Percentiles rank a stretch among this genome's conserved stretches.
Conservation (phyloP, 2,888 invertebrate genomes). For the Drosophila monieri region DNA sequence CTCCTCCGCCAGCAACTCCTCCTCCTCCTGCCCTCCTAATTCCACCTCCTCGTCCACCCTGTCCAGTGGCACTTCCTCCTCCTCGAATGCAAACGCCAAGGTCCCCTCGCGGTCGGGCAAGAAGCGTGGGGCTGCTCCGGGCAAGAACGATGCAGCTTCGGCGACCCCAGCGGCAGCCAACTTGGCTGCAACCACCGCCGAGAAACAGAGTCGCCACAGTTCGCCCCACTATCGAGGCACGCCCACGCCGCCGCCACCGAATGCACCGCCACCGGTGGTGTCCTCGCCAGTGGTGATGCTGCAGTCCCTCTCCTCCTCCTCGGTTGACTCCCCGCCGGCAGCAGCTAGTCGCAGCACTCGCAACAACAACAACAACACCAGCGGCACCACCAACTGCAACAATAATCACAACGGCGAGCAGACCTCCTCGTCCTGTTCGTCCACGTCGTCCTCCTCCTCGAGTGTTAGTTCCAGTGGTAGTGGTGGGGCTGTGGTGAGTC, state of each 20-base stretch:
- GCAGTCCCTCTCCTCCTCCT: slow-evolving; percentile 65
- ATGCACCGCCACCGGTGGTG: slow-evolving; percentile 57
- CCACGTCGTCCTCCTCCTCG: slow-evolving; percentile 58
- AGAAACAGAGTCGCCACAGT: slow-evolving; percentile 53
- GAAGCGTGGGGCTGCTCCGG: slow-evolving; percentile 80
- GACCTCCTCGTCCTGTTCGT: slow-evolving; percentile 55
- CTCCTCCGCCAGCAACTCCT: slow-evolving; percentile 19
- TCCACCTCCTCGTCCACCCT: slow-evolving; percentile 12
- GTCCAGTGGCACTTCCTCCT: slow-evolving; percentile 11
- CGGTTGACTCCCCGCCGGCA: slow-evolving; percentile 58
- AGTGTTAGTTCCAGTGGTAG: slow-evolving; percentile 31
- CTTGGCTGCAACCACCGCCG: slow-evolving; percentile 23
- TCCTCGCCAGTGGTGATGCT: slow-evolving; percentile 73
- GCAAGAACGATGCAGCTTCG: slow-evolving; percentile 44
- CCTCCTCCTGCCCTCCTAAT: slow-evolving; percentile 36
- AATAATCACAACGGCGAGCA: slow-evolving; percentile 49
- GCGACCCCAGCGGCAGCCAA: slow-evolving; percentile 5
- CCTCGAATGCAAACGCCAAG: slow-evolving; percentile 7
- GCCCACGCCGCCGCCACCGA: slow-evolving; percentile 67
- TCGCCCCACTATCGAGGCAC: slow-evolving; percentile 64
- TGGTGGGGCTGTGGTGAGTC: slow-evolving; percentile 47
- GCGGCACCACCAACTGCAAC: slow-evolving; percentile 44
- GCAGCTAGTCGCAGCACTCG: slow-evolving; percentile 57
- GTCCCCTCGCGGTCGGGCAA: slow-evolving; percentile 78
- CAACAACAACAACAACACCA: slow-evolving; percentile 47